Evolutionary conservation across 53 echinoderm and acorn worm species (phyloP).

Genomic region (Echinometra lucunter): DNA sequence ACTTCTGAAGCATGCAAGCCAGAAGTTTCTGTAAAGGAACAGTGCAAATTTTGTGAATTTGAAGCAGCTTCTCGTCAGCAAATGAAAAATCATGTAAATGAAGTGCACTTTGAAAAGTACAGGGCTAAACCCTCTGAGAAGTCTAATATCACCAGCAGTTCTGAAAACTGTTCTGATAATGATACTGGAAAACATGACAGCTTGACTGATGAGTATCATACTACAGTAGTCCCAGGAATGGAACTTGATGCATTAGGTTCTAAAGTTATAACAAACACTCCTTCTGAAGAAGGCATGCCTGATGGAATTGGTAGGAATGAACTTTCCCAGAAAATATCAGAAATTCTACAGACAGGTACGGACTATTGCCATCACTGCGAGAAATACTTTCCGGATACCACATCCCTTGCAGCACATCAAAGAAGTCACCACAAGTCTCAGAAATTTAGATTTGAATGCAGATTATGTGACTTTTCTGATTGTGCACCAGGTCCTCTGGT

Average conservation of each 20-base stretch:
- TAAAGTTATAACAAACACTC: background rate
- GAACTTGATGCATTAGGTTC: background rate
- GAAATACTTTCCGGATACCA: background rate
- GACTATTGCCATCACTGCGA: slow-evolving; percentile 18
- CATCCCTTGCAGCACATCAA: slow-evolving; percentile 17
- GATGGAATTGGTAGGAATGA: background rate
- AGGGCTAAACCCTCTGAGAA: slow-evolving; percentile 1
- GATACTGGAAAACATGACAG: background rate
- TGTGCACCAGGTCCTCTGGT: slow-evolving; percentile 31
- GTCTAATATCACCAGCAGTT: background rate
- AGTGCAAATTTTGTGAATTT: slow-evolving; percentile 56
- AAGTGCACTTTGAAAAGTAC: slow-evolving; percentile 54
- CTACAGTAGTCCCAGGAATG: background rate
- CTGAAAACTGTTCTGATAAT: background rate
- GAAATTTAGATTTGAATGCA: background rate
- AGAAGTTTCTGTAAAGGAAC: background rate
- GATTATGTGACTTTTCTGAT: slow-evolving; percentile 17
- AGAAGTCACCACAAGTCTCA: background rate
- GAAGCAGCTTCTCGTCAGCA: slow-evolving; percentile 7
- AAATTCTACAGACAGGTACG: background rate
- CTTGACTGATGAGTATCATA: background rate
- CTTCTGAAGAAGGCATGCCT: slow-evolving; percentile 20
- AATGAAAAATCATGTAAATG: slow-evolving; percentile 34
- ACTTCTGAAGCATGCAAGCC: background rate
- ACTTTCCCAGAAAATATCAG: background rate